Evolutionary conservation across 2,888 invertebrate species (phyloP).

Genomic region (Mycogona germanica): DNA sequence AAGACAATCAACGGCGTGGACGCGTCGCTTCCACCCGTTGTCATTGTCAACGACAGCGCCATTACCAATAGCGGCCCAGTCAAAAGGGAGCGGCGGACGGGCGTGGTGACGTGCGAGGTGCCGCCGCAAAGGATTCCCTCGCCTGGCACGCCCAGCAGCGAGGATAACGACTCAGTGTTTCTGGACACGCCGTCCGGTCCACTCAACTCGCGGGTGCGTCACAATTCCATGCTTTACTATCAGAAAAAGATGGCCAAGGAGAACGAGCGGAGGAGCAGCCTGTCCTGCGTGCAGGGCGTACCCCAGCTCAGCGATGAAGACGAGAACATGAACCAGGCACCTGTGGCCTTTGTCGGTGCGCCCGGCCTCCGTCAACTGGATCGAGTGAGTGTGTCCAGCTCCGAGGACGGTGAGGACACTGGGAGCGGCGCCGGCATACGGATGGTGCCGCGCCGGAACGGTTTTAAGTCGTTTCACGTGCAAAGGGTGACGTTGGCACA

Average conservation of each 20-base stretch:
- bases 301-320: too few relatives aligned
- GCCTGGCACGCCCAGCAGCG: neutral
- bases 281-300: neutral
- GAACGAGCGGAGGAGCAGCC: neutral
- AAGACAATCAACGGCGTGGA: slow-evolving; percentile 14
- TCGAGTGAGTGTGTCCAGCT: too few relatives aligned
- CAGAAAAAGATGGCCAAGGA: neutral
- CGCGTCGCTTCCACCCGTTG: slow-evolving; percentile 1
- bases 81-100: neutral
- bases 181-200: neutral
- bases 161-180: slow-evolving; percentile 12
- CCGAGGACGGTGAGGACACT: too few relatives aligned
- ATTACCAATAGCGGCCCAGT: neutral
- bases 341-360: too few relatives aligned
- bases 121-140: neutral
- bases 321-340: too few relatives aligned
- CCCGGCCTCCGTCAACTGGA: too few relatives aligned
- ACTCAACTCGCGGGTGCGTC: neutral
- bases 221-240: slow-evolving; percentile 5
- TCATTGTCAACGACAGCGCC: neutral
- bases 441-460: too few relatives aligned
- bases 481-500: too few relatives aligned
- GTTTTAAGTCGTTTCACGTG: too few relatives aligned
- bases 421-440: too few relatives aligned
- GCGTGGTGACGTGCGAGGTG: neutral